A percentile compares a stretch with the other conserved stretches of the same genome.
Conservation (phyloP, 1,140 invertebrate species). For the Myzus persicae region DNA sequence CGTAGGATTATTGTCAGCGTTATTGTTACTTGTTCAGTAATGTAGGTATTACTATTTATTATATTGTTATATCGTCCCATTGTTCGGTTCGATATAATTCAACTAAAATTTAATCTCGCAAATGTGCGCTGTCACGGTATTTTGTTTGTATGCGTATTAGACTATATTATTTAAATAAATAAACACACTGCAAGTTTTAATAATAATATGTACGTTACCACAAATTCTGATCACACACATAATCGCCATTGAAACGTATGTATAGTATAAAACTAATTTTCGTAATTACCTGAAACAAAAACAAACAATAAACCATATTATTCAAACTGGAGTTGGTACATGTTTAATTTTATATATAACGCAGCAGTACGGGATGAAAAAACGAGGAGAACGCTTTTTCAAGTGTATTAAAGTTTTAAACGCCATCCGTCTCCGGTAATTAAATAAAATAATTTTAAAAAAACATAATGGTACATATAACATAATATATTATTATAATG, state of each 20-base stretch:
- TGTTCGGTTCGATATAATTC: slow-evolving; percentile 11
- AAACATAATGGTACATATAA: not conserved
- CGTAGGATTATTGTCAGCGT: not conserved
- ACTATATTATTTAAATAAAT: slow-evolving; percentile 19
- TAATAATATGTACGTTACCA: not conserved
- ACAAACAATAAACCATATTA: not conserved
- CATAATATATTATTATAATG: not conserved
- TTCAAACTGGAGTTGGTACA: not conserved
- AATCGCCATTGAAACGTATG: too few species aligned
- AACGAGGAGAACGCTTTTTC: not conserved
- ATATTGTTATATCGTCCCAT: not conserved
- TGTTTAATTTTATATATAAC: not conserved
- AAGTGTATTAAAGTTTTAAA: not conserved
- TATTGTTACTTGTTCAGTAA: not conserved
- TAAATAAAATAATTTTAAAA: not conserved
- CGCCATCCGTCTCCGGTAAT: not conserved
- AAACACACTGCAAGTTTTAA: not conserved
- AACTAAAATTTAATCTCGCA: slow-evolving; percentile 28
- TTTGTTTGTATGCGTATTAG: not conserved
- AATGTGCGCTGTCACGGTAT: slow-evolving; percentile 26
- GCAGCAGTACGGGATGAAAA: not conserved
- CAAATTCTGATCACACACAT: not conserved
- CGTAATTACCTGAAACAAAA: slow-evolving; percentile 41
- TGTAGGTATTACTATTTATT: not conserved
- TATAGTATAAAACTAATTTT: not conserved